A percentile compares a stretch with the other conserved stretches of the same genome.
Conservation (phyloP, 2,888 invertebrate species). For the Athalia rosae region DNA sequence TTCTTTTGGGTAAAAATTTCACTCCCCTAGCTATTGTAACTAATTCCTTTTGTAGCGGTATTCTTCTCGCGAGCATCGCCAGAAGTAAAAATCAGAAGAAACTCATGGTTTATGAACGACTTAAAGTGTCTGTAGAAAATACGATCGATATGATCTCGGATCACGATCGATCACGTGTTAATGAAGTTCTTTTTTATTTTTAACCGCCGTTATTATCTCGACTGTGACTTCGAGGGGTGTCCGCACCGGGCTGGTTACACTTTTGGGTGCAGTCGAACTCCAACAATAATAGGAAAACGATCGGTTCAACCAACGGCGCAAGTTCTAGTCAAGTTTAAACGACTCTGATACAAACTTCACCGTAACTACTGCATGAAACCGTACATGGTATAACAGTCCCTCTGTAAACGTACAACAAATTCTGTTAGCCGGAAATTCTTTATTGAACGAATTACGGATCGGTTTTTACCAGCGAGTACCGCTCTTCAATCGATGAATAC, state of each 20-base stretch:
- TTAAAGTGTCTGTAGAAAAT: too few relatives aligned
- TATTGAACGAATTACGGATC: not conserved
- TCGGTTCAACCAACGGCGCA: constrained; percentile 13
- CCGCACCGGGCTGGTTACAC: not conserved
- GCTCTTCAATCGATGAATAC: not conserved
- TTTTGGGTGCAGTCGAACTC: not conserved
- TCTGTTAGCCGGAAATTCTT: not conserved
- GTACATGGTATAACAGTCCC: not conserved
- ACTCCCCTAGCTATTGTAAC: too few relatives aligned
- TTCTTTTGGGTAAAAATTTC: too few relatives aligned
- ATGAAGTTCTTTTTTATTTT: too few relatives aligned
- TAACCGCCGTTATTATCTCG: too few relatives aligned
- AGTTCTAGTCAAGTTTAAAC: constrained; percentile 10
- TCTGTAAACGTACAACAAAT: not conserved
- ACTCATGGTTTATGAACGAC: too few relatives aligned
- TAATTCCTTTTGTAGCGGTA: too few relatives aligned
- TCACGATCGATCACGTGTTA: too few relatives aligned
- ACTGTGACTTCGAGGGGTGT: too few relatives aligned
- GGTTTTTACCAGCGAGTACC: not conserved
- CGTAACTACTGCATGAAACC: not conserved
- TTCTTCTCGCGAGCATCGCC: too few relatives aligned
- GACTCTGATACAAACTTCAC: constrained; percentile 1
- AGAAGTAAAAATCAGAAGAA: too few relatives aligned
- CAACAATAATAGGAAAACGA: not conserved
- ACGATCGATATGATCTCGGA: too few relatives aligned